phyloP scores from a whole-genome alignment of 2,888 invertebrate species.

The Cabera pusaria region DNA sequence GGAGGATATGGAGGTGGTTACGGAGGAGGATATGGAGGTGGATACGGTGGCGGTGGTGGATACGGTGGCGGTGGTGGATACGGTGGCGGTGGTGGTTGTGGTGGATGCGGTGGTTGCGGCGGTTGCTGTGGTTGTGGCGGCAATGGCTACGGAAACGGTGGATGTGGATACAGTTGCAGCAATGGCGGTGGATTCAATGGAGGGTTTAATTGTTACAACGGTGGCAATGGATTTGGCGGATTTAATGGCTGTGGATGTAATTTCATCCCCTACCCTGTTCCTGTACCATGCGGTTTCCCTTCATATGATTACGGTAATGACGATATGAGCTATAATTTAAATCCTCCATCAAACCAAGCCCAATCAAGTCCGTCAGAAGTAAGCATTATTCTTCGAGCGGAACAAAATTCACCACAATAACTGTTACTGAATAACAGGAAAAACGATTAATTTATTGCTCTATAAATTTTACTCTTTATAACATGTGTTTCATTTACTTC shows the following conservation, averaged over 20 bases:
- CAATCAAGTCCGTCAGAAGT: slow-evolving; percentile 4
- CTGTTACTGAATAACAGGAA: background rate
- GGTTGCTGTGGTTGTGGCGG: slow-evolving; percentile 12
- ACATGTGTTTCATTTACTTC: slow-evolving; percentile 6
- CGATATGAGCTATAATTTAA: too few relatives aligned
- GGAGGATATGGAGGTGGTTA: slow-evolving; percentile 20
- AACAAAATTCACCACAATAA: background rate
- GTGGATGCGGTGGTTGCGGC: slow-evolving; percentile 20
- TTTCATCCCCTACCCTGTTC: slow-evolving; percentile 15
- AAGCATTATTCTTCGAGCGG: slow-evolving; percentile 1
- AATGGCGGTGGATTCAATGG: slow-evolving; percentile 7
- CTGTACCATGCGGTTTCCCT: slow-evolving; percentile 6
- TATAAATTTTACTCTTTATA: background rate
- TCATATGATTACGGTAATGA: background rate
- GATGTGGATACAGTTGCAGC: slow-evolving; percentile 6
- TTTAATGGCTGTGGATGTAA: slow-evolving; percentile 1
- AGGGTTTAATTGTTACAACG: too few relatives aligned
- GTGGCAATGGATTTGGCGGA: background rate
- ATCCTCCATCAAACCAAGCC: too few relatives aligned
- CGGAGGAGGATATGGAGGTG: slow-evolving; percentile 22
- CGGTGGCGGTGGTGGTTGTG: slow-evolving; percentile 22
- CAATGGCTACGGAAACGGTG: slow-evolving; percentile 11
- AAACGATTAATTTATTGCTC: background rate
- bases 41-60: slow-evolving; percentile 19
- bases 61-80: slow-evolving; percentile 20